Base-by-base conservation (phyloP, 2,797 vertebrate species). In the Megaceryle alcyon region DNA sequence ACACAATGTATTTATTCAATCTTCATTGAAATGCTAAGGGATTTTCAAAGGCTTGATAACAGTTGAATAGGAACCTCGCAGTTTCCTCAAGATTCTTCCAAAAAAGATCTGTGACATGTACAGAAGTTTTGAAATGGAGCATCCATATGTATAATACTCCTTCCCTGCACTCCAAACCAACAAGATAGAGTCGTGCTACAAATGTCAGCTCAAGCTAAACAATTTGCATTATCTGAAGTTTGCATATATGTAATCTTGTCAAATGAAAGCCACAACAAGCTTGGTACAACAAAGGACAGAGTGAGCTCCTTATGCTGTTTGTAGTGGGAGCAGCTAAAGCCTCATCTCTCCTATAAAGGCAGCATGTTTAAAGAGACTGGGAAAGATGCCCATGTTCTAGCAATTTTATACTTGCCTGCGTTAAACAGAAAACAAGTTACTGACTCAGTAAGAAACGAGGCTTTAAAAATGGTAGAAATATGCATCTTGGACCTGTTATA, bases 291-390 rank as follows among this genome's bases (percentile, higher is more conserved):
- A 88, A 94, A 90, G 89, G 89, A 89, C 76, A 86, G 87, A 94
- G 85, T 37, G 85, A 96, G 82, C 66, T 94, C 96, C 96, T 90
- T 94, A 78, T 86, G 92, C 92, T 94, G 87, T 86, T 94, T 96
- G 92, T 70, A 76, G 92, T 49, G 48, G 75, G 90, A 96, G 86
- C 64, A 86, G 64, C 81, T 86, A 88, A 82, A 95, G 39, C 59
- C 51, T 94, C 76, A 79, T 91, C 49, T 59, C 51, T 94, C 33
- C 63, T 65, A n/a, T 86, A 88, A 92, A 92, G 73, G 66, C 77
- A 94, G 51, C 18, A 76, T 91, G 89, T 91, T 95, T 72, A 92
- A 94, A 94, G 51, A 96, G 51, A 73, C 91, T 94, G 95, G 94
- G 91, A 91, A 94, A 48, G 82, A 79, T 95, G 94, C 91, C 94